phyloP scores from a whole-genome alignment of 2,797 vertebrate genomes.

The Neosilurus mollespiculum region DNA sequence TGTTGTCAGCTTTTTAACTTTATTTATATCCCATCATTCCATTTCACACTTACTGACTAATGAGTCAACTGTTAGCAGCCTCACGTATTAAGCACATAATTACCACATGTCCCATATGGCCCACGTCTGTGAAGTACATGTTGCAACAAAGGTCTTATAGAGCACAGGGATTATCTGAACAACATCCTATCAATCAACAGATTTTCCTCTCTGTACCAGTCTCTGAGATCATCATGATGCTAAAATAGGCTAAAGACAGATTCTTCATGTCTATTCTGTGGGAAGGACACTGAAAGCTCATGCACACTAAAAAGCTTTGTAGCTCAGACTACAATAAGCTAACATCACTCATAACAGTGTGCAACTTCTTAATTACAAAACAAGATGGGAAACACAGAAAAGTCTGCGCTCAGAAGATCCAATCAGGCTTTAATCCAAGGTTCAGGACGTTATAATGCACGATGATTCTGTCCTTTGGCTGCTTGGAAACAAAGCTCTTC shows the following conservation, averaged over 20 bases:
- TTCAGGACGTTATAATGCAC: neutral
- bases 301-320: neutral
- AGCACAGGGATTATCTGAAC: neutral
- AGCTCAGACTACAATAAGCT: neutral
- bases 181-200: neutral
- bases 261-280: neutral
- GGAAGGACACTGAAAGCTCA: neutral
- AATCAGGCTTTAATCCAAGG: neutral
- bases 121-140: slow-evolving; percentile 1
- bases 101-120: slow-evolving; percentile 16
- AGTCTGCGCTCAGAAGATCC: neutral
- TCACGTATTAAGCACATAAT: slow-evolving; percentile 38
- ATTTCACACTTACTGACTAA: slow-evolving; percentile 25
- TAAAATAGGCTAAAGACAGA: neutral
- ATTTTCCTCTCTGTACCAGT: neutral
- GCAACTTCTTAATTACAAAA: slow-evolving; percentile 1
- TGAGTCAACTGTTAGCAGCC: slow-evolving; percentile 48
- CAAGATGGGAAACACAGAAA: neutral
- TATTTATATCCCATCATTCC: neutral
- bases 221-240: neutral
- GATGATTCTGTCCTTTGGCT: neutral
- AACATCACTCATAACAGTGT: neutral
- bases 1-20: neutral
- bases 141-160: neutral
- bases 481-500: neutral